Evolutionary conservation across 2,113 vertebrate genomes (phyloP).

Genomic region (Erinaceus europaeus): DNA sequence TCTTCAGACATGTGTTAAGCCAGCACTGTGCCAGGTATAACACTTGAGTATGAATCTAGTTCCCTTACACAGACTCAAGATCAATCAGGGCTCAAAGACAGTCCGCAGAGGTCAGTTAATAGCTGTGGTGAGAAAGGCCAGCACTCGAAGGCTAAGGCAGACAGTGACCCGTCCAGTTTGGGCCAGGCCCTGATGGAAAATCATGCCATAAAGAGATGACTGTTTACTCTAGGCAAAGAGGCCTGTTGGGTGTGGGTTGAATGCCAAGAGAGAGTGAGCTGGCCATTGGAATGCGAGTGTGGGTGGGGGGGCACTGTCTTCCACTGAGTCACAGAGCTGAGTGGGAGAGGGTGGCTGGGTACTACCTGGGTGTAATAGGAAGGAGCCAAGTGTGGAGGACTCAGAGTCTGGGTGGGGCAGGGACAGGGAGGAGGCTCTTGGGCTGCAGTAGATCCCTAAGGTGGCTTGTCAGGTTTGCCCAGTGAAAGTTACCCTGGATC

Average conservation of each 20-base stretch:
- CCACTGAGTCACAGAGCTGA: conserved; percentile 63
- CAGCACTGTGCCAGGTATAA: background rate
- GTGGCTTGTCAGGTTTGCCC: background rate
- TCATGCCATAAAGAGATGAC: conserved; percentile 32
- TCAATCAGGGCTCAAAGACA: conserved; percentile 36
- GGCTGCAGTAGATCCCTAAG: background rate
- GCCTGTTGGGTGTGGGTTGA: conserved; percentile 1
- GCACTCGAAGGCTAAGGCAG: background rate
- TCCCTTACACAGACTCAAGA: background rate
- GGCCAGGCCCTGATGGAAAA: conserved; percentile 30
- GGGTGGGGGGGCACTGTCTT: conserved; percentile 19
- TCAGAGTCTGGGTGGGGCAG: background rate
- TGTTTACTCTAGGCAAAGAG: conserved; percentile 55
- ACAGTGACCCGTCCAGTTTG: background rate
- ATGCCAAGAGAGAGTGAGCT: conserved; percentile 56
- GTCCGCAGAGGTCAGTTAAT: background rate
- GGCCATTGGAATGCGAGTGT: conserved; percentile 62
- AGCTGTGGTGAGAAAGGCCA: background rate
- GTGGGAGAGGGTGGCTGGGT: background rate
- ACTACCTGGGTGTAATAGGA: conserved; percentile 1
- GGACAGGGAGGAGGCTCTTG: background rate
- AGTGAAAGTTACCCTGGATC: background rate
- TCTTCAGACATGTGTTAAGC: background rate
- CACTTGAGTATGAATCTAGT: background rate
- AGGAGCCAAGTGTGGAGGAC: background rate